Conservation (phyloP, 2,888 invertebrate species). For the Drosophila quinaria region DNA sequence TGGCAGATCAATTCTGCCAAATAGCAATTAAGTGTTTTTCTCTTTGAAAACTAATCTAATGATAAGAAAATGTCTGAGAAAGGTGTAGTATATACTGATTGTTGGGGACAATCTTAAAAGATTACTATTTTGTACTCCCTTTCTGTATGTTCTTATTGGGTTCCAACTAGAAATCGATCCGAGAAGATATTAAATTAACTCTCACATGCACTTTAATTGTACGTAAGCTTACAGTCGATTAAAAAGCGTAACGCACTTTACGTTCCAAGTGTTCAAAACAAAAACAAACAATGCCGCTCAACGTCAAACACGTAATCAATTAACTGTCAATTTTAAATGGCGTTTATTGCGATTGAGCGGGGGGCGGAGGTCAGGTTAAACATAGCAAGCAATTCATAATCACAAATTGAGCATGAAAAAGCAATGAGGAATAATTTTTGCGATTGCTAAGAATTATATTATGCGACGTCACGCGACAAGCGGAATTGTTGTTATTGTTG, state of each 20-base stretch:
- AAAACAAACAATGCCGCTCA: constrained; percentile 28
- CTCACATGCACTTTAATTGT: not conserved
- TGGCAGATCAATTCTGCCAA: not conserved
- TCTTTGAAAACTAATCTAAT: constrained; percentile 6
- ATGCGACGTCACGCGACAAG: constrained; percentile 67
- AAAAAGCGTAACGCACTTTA: constrained; percentile 30
- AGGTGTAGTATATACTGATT: not conserved
- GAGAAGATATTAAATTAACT: not conserved
- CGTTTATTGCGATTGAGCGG: constrained; percentile 7
- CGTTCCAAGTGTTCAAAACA: constrained; percentile 17
- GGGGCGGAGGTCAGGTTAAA: constrained; percentile 19
- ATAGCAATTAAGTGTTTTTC: not conserved
- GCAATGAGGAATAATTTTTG: constrained; percentile 47
- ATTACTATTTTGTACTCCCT: not conserved
- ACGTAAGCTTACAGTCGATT: constrained; percentile 17
- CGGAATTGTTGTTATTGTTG: constrained; percentile 20
- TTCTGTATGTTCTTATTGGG: not conserved
- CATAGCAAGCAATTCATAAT: constrained; percentile 57
- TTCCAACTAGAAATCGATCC: not conserved
- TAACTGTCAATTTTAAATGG: constrained; percentile 46
- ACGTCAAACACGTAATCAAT: constrained; percentile 44
- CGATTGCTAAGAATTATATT: constrained; percentile 49
- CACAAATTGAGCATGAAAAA: constrained; percentile 53
- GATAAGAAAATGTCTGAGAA: constrained; percentile 6
- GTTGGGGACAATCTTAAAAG: constrained; percentile 10